A percentile compares a stretch with the other conserved stretches of the same genome.
Evolutionary conservation across 35 echinoderm and acorn worm species (phyloP).

Genomic region (Heliocidaris erythrogramma): DNA sequence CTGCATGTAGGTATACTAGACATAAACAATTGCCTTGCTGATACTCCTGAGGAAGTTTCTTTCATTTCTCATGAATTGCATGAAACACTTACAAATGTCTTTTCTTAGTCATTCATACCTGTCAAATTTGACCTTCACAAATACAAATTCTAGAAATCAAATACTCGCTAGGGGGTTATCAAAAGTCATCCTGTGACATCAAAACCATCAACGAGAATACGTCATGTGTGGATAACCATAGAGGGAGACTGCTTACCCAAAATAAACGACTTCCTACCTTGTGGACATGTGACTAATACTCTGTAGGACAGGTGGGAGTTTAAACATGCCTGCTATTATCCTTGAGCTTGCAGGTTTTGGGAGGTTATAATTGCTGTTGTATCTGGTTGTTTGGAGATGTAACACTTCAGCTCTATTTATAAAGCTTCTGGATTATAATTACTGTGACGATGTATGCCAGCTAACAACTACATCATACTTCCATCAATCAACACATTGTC

Average conservation of each 20-base stretch:
- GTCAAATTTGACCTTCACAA: neutral
- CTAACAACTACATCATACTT: neutral
- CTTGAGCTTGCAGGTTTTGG: neutral
- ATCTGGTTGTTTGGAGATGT: neutral
- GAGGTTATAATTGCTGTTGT: neutral
- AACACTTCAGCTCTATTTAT: constrained; percentile 2
- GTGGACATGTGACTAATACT: neutral
- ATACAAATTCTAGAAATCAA: constrained; percentile 4
- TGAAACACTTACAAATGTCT: neutral
- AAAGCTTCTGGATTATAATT: neutral
- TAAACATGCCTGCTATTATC: neutral
- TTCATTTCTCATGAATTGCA: neutral
- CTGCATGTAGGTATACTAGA: too few relatives aligned
- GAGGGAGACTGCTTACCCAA: neutral
- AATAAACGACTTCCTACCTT: neutral
- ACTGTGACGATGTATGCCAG: neutral
- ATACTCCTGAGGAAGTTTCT: neutral
- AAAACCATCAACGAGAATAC: neutral
- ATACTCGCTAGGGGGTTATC: neutral
- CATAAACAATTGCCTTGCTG: neutral
- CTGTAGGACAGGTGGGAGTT: neutral
- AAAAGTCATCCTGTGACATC: neutral
- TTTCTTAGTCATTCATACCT: constrained; percentile 1
- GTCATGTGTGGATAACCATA: neutral
- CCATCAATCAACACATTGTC: neutral